A percentile compares a stretch with the other conserved stretches of the same genome.
phyloP scores from a whole-genome alignment of 2,113 vertebrate species.

The Thunnus thynnus region DNA sequence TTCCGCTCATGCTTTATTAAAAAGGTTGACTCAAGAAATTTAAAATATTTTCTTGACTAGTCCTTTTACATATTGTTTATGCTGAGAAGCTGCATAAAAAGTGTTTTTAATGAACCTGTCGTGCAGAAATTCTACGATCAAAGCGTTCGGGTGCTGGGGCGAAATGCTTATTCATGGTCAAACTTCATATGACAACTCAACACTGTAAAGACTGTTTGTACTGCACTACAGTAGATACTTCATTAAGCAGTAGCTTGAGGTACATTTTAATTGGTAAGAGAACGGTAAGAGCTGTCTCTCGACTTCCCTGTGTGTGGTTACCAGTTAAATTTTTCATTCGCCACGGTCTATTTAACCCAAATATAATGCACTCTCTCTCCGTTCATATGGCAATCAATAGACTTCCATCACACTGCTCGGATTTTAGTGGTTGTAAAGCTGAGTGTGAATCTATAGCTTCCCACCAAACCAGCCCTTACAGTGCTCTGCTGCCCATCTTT shows the following conservation, averaged over 20 bases:
- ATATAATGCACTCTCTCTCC: neutral
- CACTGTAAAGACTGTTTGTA: conserved; percentile 13
- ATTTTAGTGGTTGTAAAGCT: conserved; percentile 42
- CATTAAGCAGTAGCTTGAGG: conserved; percentile 62
- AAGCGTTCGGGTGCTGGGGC: conserved; percentile 19
- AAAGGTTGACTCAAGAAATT: neutral
- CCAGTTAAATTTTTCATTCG: neutral
- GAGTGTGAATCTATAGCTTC: conserved; percentile 40
- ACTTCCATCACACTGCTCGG: conserved; percentile 37
- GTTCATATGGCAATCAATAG: conserved; percentile 28
- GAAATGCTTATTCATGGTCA: conserved; percentile 43
- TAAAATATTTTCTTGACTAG: neutral
- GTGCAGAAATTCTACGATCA: conserved; percentile 46
- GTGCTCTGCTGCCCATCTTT: conserved; percentile 33
- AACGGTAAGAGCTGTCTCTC: neutral
- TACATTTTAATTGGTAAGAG: conserved; percentile 56
- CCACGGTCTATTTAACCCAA: conserved; percentile 26
- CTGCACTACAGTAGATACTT: conserved; percentile 10
- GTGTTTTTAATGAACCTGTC: conserved; percentile 45
- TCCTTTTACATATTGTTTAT: neutral
- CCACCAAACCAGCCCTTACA: neutral
- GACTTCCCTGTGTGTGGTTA: neutral
- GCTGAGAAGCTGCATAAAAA: conserved; percentile 1
- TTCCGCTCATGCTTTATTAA: neutral
- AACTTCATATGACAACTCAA: conserved; percentile 14